phyloP scores from a whole-genome alignment of 2,888 invertebrate species.

The Mechanitis messenoides region DNA sequence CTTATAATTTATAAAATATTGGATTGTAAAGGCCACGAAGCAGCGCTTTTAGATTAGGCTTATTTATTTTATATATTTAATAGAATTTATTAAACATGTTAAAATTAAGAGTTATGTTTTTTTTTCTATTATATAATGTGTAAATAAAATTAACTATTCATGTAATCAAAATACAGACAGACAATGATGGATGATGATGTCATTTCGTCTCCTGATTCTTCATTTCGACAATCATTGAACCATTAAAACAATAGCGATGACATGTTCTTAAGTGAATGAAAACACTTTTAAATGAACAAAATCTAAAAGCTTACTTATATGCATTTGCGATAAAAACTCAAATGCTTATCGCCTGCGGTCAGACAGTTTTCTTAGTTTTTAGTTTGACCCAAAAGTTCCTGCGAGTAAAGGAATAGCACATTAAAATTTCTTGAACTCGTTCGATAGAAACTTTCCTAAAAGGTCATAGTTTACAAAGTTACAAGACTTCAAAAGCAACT shows the following conservation, averaged over 20 bases:
- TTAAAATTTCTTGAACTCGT: constrained; percentile 30
- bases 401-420: constrained; percentile 31
- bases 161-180: no score
- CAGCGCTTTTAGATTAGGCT: no score
- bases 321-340: constrained; percentile 22
- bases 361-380: constrained; percentile 25
- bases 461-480: constrained; percentile 24
- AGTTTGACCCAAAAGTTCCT: constrained; percentile 33
- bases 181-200: no score
- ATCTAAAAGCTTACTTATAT: constrained; percentile 9
- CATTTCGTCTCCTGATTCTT: neutral
- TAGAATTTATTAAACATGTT: no score
- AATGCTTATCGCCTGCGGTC: constrained; percentile 21
- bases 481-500: constrained; percentile 12
- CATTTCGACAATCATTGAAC: no score
- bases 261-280: neutral
- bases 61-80: no score
- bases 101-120: no score
- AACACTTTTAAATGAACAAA: constrained; percentile 1
- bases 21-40: no score
- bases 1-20: no score
- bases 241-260: neutral
- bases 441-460: constrained; percentile 29
- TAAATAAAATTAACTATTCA: no score
- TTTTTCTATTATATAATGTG: no score